phyloP scores from a whole-genome alignment of 1,140 invertebrate genomes.

The Euura saliciscinereae region DNA sequence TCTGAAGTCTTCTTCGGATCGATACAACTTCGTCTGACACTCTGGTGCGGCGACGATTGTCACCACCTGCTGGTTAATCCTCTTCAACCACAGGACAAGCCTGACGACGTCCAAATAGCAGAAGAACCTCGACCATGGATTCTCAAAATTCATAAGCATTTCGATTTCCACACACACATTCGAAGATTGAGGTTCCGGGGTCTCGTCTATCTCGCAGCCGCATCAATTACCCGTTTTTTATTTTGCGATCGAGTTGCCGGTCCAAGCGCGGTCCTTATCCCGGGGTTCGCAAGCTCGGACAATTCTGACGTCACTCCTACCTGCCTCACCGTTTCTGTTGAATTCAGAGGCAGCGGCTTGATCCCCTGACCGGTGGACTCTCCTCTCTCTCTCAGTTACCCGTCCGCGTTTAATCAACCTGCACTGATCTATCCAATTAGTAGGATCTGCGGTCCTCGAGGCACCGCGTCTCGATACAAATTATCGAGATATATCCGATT shows the following conservation, averaged over 20 bases:
- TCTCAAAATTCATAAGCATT: too few species aligned
- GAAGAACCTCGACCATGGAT: too few species aligned
- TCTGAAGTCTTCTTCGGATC: too few species aligned
- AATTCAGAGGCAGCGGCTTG: too few species aligned
- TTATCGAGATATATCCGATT: neutral
- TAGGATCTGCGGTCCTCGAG: neutral
- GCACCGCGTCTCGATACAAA: neutral
- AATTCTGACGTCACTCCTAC: neutral
- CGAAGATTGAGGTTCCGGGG: too few species aligned
- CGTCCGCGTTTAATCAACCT: neutral
- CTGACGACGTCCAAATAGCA: too few species aligned
- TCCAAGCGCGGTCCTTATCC: neutral
- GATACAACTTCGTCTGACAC: too few species aligned
- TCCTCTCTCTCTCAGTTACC: neutral
- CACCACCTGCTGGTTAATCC: too few species aligned
- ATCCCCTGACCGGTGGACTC: neutral
- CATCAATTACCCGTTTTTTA: neutral
- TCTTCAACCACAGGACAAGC: too few species aligned
- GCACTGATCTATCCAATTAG: conserved; percentile 3
- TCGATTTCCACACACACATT: too few species aligned
- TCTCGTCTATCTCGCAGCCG: neutral
- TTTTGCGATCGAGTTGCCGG: neutral
- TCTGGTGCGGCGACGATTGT: too few species aligned
- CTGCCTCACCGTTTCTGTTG: too few species aligned
- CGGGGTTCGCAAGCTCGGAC: neutral